A percentile compares a stretch with the other conserved stretches of the same genome.
Evolutionary conservation across 2,113 vertebrate species (phyloP).

Genomic region (Heteronetta atricapilla): DNA sequence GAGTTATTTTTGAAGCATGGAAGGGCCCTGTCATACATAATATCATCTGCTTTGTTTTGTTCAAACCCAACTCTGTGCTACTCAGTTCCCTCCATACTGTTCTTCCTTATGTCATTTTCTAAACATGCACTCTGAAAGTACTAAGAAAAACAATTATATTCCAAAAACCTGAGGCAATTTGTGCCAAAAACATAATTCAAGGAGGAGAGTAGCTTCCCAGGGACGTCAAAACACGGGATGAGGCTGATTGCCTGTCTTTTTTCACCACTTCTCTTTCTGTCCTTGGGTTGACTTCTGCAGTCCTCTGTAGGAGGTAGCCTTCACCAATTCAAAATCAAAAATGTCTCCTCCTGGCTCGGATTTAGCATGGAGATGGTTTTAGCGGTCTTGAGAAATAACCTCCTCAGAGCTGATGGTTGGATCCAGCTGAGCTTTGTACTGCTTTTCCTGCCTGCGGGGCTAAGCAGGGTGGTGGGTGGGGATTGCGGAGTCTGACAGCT

Average conservation of each 20-base stretch:
- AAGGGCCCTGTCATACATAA: not conserved
- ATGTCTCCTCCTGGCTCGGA: not conserved
- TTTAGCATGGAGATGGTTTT: not conserved
- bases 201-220: not conserved
- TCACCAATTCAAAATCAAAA: not conserved
- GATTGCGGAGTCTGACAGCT: not conserved
- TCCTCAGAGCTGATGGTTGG: not conserved
- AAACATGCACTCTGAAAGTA: not conserved
- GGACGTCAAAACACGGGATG: not conserved
- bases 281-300: not conserved
- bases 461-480: not conserved
- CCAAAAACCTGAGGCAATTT: not conserved
- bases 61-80: not conserved
- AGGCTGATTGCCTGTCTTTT: not conserved
- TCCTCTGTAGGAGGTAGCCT: not conserved
- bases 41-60: not conserved
- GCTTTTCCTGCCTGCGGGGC: not conserved
- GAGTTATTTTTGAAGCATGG: conserved; percentile 8
- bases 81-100: not conserved
- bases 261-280: not conserved
- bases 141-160: not conserved
- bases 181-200: not conserved
- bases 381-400: not conserved
- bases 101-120: not conserved
- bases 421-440: not conserved